Evolutionary conservation across 2,888 invertebrate genomes (phyloP), one percentile per base, ranked within the genome.

Genomic region (Leptopilina syphax): DNA sequence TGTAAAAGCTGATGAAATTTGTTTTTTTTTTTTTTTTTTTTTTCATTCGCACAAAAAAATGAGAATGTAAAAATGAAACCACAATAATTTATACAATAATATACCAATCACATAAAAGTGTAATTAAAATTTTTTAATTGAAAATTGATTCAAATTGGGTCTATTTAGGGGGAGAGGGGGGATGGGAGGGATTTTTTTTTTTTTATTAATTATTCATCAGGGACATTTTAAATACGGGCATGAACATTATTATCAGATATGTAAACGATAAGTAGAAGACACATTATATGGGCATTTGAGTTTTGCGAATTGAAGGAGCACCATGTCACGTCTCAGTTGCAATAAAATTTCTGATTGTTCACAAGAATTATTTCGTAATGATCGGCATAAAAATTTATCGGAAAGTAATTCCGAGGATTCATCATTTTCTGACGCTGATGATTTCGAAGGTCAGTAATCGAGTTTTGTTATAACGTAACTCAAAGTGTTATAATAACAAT

Each of bases 381-480:
- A 73, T 54, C 50, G 27, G 9, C 73, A 73, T 41, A 57, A 54
- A 57, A 34, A 73, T 57, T 73, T 73, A 57, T 57, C 73, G 27
- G 73, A 73, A 73, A 73, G 73, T 73, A 54, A 73, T 57, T 73
- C 73, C 54, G 73, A 73, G 1, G 24, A 27, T 73, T 34, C 57
- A 57, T 73, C 73, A 54, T 34, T 24, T 73, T 73, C n/a, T n/a
- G 57, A 73, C 27, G 73, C 34, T 65, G 65, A 57, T 57, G 54
- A 57, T 73, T 73, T 73, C 54, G 73, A 73, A 73, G 73, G 73
- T 73, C 34, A 73, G 73, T 73, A 73, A 73, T n/a, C 34, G 34
- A 34, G 9, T 47, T 44, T 47, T 47, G 9, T 8, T 4, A n/a
- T 34, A 34, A 34, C 34, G 34, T 34, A 34, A 34, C 34, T 34